Conservation (phyloP, 2,113 vertebrate genomes). For the Ctenodactylus gundi region DNA sequence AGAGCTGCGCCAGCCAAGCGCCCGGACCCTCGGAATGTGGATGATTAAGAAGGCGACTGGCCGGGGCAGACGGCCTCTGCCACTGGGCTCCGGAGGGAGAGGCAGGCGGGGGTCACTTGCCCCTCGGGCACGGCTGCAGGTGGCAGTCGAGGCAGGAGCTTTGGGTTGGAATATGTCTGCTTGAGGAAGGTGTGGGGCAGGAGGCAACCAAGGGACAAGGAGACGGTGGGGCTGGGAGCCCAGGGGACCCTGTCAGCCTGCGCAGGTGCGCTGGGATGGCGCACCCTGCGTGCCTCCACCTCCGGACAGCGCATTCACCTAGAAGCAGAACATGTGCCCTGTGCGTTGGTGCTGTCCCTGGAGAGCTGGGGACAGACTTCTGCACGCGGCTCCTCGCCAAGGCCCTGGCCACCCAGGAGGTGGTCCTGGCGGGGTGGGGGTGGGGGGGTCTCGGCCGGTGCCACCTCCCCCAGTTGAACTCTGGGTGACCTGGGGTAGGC, state of each 20-base stretch:
- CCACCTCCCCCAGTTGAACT: background rate
- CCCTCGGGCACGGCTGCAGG: background rate
- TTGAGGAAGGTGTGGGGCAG: background rate
- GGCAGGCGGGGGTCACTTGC: background rate
- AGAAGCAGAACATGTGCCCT: too few relatives aligned
- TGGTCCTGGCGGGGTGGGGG: background rate
- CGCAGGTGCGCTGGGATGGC: too few relatives aligned
- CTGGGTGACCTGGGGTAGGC: background rate
- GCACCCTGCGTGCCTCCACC: too few relatives aligned
- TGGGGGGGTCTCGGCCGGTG: background rate
- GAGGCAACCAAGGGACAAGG: background rate
- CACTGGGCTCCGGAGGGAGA: background rate
- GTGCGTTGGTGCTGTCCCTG: too few relatives aligned
- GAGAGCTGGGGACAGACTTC: too few relatives aligned
- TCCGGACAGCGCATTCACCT: too few relatives aligned
- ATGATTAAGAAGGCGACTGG: background rate
- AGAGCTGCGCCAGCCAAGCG: background rate
- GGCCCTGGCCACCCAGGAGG: background rate
- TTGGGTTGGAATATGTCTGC: background rate
- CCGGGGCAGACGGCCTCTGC: background rate
- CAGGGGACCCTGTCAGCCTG: background rate
- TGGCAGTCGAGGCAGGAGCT: background rate
- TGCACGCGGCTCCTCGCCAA: too few relatives aligned
- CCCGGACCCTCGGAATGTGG: background rate
- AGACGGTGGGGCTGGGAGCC: background rate